Conservation (phyloP, 2,888 invertebrate genomes). For the Ormyrus nitidulus region DNA sequence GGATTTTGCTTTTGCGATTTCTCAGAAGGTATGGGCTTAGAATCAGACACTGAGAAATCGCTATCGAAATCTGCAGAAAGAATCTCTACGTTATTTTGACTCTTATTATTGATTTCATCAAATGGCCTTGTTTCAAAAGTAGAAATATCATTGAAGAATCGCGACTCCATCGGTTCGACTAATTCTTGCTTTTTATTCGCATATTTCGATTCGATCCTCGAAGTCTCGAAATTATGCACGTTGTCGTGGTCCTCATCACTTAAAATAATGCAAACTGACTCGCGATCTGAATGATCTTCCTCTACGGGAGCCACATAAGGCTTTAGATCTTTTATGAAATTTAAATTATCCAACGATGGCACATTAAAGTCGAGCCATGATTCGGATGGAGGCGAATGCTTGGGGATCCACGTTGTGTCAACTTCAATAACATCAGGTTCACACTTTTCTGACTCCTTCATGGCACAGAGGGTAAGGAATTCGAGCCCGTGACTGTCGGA, state of each 20-base stretch:
- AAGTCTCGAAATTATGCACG: background rate
- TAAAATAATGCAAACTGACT: slow-evolving; percentile 3
- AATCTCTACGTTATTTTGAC: no score
- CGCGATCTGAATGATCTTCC: background rate
- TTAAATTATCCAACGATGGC: slow-evolving; percentile 61
- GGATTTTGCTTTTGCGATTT: no score
- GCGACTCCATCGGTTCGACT: background rate
- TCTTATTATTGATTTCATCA: no score
- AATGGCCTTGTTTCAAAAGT: background rate
- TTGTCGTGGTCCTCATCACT: background rate
- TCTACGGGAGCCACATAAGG: background rate
- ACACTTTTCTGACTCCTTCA: slow-evolving; percentile 64
- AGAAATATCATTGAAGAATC: slow-evolving; percentile 14
- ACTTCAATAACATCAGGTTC: slow-evolving; percentile 19
- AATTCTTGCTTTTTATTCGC: background rate
- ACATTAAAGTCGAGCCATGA: slow-evolving; percentile 60
- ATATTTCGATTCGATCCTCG: slow-evolving; percentile 15
- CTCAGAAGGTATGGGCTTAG: no score
- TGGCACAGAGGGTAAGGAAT: slow-evolving; percentile 69
- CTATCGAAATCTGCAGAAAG: no score
- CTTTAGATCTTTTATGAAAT: slow-evolving; percentile 58
- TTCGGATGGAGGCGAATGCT: slow-evolving; percentile 47
- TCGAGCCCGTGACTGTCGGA: slow-evolving; percentile 67
- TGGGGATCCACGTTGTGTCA: slow-evolving; percentile 58
- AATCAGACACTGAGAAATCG: no score